Base-by-base conservation (phyloP, 2,113 vertebrate genomes). In the Rhinogobius similis region DNA sequence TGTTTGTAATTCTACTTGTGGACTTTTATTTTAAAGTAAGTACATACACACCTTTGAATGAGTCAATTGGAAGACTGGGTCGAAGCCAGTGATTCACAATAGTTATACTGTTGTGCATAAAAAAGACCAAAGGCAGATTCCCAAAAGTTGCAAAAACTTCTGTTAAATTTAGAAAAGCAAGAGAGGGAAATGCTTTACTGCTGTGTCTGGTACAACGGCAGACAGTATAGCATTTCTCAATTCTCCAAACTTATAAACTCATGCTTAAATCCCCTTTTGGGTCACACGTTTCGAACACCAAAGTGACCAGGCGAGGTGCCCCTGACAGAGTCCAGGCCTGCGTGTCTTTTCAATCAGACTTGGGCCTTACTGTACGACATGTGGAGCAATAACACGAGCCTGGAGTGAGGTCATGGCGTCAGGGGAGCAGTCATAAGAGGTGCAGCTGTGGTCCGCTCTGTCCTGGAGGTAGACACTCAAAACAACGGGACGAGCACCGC, bases 401-500 rank as follows among this genome's bases (percentile, higher is more conserved):
- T 62, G 46, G 89, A 85, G 81, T 92, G 93, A 93, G 87, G 78
- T 92, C 92, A 89, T 86, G 68, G 44, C 53, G 63, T 87, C 87
- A n/a, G 46, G 90, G 87, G 91, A 91, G 76, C 76, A 23, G 73
- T 76, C 82, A 81, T 46, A 90, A 87, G 84, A 84, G 76, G 16
- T 76, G 81, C 90, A 92, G 90, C 90, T 91, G 91, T 86, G 83
- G 85, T 69, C 73, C 23, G 73, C 79, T 81, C 74, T 2, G 61
- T 56, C 72, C 75, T 66, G 2, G 67, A 84, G 83, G 70, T 74
- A 55, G 79, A 90, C 75, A 52, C 53, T 0, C 29, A 86, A 82
- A 88, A 87, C 79, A 87, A 62, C 29, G 23, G 65, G 58, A 73
- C 24, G 75, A 68, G 76, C 63, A 72, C 73, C 81, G 76, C 59